Base-by-base conservation (phyloP, 2,797 vertebrate species). In the Rhyacichthys aspro region DNA sequence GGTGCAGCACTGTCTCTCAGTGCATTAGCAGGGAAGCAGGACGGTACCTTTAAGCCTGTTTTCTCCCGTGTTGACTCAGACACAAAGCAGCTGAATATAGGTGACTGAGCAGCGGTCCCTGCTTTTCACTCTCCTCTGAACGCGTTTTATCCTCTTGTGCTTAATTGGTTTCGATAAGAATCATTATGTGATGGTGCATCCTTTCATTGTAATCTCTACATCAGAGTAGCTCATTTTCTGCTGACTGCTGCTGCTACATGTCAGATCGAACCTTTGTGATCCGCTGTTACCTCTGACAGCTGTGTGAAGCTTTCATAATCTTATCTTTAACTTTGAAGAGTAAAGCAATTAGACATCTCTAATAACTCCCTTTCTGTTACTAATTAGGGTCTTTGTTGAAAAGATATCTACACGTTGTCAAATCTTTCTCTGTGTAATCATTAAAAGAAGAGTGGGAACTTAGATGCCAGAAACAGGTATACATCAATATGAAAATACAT, bases 301-400 rank as follows among this genome's bases (percentile, higher is more conserved):
- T 59, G 14, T 43, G 19, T 55, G 19, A 56, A 67, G 71, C 65
- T 43, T 66, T 68, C 18, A 60, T 50, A 67, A 75, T 79, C 58
- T 59, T 78, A 78, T 78, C 76, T 72, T 17, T 32, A 67, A 80
- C 68, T 76, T 45, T 71, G n/a, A 75, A 67, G 67, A 72, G 70
- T 73, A 75, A 78, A 72, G 56, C 49, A 80, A 74, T 80, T 78
- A 71, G 50, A 56, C 17, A 8, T 57, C 58, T 42, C 61, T 65
- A 60, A 72, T 67, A 69, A 49, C 67, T 78, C 63, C 66, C 38
- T 58, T 67, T 46, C 43, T 61, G 57, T 79, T 66, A 68, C 48
- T 58, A 55, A 60, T 76, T 68, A 70, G 39, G 42, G 50, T 58
- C 3, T 3, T 16, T 34, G 43, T 48, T 28, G 53, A 60, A 68